phyloP scores from a whole-genome alignment of 2,888 invertebrate genomes.

The Philaethria dido region DNA sequence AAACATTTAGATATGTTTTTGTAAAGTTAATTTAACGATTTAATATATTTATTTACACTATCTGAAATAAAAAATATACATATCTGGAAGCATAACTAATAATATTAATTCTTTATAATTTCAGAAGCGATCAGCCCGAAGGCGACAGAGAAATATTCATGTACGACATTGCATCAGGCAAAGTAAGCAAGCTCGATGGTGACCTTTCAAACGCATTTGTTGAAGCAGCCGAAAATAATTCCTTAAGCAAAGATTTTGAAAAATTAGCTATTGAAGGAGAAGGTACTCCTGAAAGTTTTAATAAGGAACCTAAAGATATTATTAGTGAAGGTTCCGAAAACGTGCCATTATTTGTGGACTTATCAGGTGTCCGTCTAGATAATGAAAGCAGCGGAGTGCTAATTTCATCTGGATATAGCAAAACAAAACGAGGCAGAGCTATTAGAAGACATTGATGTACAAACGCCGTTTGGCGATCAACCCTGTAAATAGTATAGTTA shows the following conservation, averaged over 20 bases:
- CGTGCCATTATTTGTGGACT: conserved; percentile 81
- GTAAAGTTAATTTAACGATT: too few species aligned
- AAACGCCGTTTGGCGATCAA: conserved; percentile 56
- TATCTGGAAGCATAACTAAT: neutral
- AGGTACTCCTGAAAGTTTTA: conserved; percentile 73
- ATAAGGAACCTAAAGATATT: conserved; percentile 55
- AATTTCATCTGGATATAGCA: conserved; percentile 80
- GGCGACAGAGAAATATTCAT: conserved; percentile 92
- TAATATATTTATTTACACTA: too few species aligned
- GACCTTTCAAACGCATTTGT: conserved; percentile 93
- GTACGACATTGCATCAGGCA: conserved; percentile 91
- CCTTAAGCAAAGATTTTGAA: conserved; percentile 86
- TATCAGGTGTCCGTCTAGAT: conserved; percentile 73
- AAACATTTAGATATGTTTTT: too few species aligned
- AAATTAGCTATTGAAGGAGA: conserved; percentile 82
- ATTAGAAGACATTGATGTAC: conserved; percentile 69
- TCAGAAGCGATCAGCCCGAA: conserved; percentile 73
- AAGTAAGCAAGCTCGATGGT: conserved; percentile 90
- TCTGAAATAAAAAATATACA: too few species aligned
- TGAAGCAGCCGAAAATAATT: conserved; percentile 93
- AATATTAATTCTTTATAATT: conserved; percentile 48
- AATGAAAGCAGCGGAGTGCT: conserved; percentile 71
- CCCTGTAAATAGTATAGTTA: conserved; percentile 79
- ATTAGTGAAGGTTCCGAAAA: conserved; percentile 74
- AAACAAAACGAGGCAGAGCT: conserved; percentile 79